Evolutionary conservation across 2,113 vertebrate genomes (phyloP).

Genomic region (Leucoraja erinaceus): DNA sequence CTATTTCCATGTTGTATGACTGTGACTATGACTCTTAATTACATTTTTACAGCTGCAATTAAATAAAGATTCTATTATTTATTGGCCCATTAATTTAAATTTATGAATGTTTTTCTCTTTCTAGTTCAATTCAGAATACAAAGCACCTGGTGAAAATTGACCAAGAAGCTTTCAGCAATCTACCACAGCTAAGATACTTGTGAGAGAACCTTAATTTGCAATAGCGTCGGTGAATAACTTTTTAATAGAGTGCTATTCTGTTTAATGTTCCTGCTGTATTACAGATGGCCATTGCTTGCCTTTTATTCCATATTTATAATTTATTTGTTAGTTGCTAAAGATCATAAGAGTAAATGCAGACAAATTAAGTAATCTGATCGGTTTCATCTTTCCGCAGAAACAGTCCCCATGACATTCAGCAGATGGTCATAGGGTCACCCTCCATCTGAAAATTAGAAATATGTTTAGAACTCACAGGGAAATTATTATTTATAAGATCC

Average conservation of each 20-base stretch:
- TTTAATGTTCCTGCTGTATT: not conserved
- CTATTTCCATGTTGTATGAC: too few relatives aligned
- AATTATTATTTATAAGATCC: not conserved
- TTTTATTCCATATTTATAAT: not conserved
- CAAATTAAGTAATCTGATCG: not conserved
- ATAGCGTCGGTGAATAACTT: not conserved
- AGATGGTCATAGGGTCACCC: not conserved
- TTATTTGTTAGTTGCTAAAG: not conserved
- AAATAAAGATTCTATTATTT: slow-evolving; percentile 17
- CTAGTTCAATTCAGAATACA: slow-evolving; percentile 74
- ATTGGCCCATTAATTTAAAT: slow-evolving; percentile 42
- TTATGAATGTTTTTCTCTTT: slow-evolving; percentile 45
- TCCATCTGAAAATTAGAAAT: not conserved
- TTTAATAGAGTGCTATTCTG: not conserved
- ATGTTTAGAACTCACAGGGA: not conserved
- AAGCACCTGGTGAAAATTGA: slow-evolving; percentile 72
- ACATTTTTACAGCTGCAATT: not conserved
- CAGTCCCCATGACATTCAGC: not conserved
- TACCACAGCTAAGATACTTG: slow-evolving; percentile 77
- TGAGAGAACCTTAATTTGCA: slow-evolving; percentile 53
- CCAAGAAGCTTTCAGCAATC: slow-evolving; percentile 73
- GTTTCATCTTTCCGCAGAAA: not conserved
- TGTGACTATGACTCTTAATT: not conserved
- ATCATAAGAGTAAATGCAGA: not conserved
- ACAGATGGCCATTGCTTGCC: too few relatives aligned